These are phyloP conservation scores for Tupiocoris notatus DNA, from an alignment of 2,888 invertebrate species.

Conservation along the genomic window DNA sequence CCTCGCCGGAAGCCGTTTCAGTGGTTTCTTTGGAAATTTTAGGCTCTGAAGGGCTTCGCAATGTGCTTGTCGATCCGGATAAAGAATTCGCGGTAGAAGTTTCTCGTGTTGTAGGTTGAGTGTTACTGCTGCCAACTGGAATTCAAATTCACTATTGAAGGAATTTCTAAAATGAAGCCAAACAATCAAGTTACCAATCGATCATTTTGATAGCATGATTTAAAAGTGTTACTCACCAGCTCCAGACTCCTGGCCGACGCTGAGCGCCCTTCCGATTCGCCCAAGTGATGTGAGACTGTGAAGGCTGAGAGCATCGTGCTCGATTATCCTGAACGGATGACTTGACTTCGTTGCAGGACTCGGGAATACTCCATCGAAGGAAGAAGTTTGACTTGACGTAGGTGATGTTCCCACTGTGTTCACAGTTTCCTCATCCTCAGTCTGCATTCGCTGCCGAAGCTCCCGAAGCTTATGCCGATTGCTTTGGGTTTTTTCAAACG, in stretches of 20 bases:
- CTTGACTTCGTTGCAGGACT: constrained; percentile 57
- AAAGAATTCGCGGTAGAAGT: constrained; percentile 44
- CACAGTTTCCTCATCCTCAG: constrained; percentile 75
- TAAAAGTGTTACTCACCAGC: constrained; percentile 22
- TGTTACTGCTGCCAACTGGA: neutral
- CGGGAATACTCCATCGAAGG: constrained; percentile 74
- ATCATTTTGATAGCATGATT: no score
- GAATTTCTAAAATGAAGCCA: neutral
- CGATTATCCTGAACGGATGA: constrained; percentile 82
- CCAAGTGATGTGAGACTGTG: constrained; percentile 88
- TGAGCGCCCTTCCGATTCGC: constrained; percentile 74
- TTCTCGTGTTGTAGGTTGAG: constrained; percentile 31
- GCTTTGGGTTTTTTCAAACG: constrained; percentile 48
- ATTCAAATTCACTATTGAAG: neutral
- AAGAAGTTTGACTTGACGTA: constrained; percentile 73
- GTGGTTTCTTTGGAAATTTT: constrained; percentile 10
- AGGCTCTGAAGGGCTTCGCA: constrained; percentile 46
- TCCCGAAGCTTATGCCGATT: constrained; percentile 79
- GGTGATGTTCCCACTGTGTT: constrained; percentile 61
- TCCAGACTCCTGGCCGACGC: constrained; percentile 53
- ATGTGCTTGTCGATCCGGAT: constrained; percentile 50
- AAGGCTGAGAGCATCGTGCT: constrained; percentile 81
- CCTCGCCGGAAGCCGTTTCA: constrained; percentile 12
- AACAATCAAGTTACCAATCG: no score
- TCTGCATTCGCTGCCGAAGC: constrained; percentile 79